Percentiles rank a stretch among this genome's conserved stretches.
Evolutionary conservation across 2,113 vertebrate species (phyloP).

Genomic region (Macquaria ambigua): DNA sequence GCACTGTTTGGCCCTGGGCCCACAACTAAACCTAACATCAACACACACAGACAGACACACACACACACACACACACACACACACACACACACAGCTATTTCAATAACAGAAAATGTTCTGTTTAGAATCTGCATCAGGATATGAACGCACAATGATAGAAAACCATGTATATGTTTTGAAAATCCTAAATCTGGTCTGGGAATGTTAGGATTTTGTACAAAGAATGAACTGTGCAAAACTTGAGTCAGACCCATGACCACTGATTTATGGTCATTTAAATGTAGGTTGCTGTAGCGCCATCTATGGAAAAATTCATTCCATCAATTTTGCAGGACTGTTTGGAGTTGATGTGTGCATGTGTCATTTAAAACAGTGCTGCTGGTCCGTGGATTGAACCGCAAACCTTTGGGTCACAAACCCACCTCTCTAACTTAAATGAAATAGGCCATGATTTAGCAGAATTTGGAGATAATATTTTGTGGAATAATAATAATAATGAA

Average conservation of each 20-base stretch:
- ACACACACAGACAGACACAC: not conserved
- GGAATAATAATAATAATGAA: too few relatives aligned
- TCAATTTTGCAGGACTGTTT: not conserved
- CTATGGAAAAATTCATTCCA: not conserved
- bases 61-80: too few relatives aligned
- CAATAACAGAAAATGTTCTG: not conserved
- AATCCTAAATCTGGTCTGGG: not conserved
- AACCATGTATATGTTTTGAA: not conserved
- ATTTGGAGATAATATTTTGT: not conserved
- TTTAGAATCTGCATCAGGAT: not conserved
- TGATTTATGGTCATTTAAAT: not conserved
- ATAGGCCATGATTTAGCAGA: not conserved
- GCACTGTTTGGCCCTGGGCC: slow-evolving; percentile 3
- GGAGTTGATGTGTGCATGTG: not conserved
- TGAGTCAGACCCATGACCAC: not conserved
- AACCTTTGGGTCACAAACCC: not conserved
- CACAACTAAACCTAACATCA: not conserved
- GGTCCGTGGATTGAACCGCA: too few relatives aligned
- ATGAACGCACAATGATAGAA: not conserved
- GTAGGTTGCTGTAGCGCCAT: not conserved
- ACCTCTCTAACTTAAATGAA: not conserved
- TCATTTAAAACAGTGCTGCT: too few relatives aligned
- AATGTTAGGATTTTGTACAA: not conserved
- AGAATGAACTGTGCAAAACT: not conserved
- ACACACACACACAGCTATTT: not conserved